Percentiles rank a stretch among this genome's conserved stretches.
Evolutionary conservation across 2,888 invertebrate species (phyloP).

Genomic region (Amphipyra tragopoginis): DNA sequence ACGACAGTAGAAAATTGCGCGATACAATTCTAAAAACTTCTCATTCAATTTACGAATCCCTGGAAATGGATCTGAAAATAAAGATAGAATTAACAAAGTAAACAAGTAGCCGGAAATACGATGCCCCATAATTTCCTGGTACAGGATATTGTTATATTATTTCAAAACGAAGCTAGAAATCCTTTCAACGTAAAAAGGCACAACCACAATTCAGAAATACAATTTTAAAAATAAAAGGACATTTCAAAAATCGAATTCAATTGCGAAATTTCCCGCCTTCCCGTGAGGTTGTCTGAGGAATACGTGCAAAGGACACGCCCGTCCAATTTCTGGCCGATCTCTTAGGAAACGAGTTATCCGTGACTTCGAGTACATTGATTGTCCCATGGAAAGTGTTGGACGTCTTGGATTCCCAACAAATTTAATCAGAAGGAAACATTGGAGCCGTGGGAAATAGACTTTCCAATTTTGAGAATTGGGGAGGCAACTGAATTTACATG

Average conservation of each 20-base stretch:
- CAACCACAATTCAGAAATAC: constrained; percentile 19
- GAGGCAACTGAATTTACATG: constrained; percentile 45
- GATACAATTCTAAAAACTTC: not conserved
- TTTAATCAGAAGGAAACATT: constrained; percentile 53
- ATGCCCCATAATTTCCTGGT: constrained; percentile 41
- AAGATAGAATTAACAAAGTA: constrained; percentile 35
- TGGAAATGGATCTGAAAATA: constrained; percentile 11
- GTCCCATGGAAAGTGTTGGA: constrained; percentile 49
- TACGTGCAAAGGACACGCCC: constrained; percentile 38
- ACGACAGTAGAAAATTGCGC: not conserved
- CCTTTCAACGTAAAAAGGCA: constrained; percentile 21
- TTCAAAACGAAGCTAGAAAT: constrained; percentile 23
- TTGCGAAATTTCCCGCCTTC: constrained; percentile 30
- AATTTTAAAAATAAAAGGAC: constrained; percentile 31
- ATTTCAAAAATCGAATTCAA: constrained; percentile 52
- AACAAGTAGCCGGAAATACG: constrained; percentile 43
- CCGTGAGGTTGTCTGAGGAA: constrained; percentile 28
- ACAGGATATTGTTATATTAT: constrained; percentile 52
- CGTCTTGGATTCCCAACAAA: constrained; percentile 38
- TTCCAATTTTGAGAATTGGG: constrained; percentile 30
- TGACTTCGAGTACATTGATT: constrained; percentile 47
- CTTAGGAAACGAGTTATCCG: constrained; percentile 46
- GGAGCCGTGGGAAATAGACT: constrained; percentile 45
- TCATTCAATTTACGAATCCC: not conserved
- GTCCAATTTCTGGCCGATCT: constrained; percentile 47